Evolutionary conservation across 2,888 invertebrate genomes (phyloP).

Genomic region (Drosophila formosana): DNA sequence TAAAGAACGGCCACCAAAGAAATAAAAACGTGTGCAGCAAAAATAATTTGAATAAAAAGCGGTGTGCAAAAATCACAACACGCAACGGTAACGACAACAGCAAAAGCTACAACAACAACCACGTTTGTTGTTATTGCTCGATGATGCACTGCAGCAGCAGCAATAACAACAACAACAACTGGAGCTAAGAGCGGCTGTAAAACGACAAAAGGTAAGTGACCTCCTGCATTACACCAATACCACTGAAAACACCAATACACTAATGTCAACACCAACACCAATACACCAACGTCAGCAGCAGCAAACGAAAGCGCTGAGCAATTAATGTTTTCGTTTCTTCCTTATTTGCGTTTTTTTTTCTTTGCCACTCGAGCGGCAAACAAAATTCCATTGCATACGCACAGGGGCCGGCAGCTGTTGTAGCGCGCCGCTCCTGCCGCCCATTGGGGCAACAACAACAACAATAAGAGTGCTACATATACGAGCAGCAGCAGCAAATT

Average conservation of each 20-base stretch:
- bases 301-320: constrained; percentile 38
- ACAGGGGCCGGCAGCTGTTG: constrained; percentile 62
- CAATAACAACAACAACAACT: constrained; percentile 10
- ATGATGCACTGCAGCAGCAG: constrained; percentile 33
- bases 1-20: constrained; percentile 7
- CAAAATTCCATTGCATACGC: constrained; percentile 67
- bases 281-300: constrained; percentile 10
- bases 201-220: constrained; percentile 72
- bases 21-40: constrained; percentile 9
- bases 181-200: constrained; percentile 48
- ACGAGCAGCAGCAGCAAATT: constrained; percentile 31
- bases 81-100: constrained; percentile 24
- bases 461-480: constrained; percentile 22
- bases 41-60: constrained; percentile 42
- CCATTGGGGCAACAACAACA: constrained; percentile 17
- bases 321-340: constrained; percentile 55
- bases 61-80: constrained; percentile 54
- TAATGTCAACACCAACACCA: constrained; percentile 27
- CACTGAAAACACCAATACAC: constrained; percentile 28
- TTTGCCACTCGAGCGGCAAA: constrained; percentile 27
- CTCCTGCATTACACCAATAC: constrained; percentile 47
- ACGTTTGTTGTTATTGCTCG: constrained; percentile 38
- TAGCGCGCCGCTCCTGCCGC: constrained; percentile 32
- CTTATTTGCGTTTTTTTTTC: constrained; percentile 15
- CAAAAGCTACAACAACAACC: background rate